Evolutionary conservation across 2,888 invertebrate genomes (phyloP).

Genomic region (Heliconius ismenius): DNA sequence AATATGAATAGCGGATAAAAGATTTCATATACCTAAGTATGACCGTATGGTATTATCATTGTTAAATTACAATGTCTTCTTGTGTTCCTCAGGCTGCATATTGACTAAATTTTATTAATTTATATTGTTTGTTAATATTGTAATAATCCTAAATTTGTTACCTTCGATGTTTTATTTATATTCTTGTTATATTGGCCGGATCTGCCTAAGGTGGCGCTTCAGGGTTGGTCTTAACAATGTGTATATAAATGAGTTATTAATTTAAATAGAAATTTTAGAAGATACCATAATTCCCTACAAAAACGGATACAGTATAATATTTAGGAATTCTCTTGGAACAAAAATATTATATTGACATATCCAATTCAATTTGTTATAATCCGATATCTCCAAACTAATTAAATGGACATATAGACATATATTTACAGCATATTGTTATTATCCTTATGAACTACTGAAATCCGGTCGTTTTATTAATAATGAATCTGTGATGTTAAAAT

Average conservation of each 20-base stretch:
- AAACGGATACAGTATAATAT: too few relatives aligned
- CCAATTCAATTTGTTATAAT: background rate
- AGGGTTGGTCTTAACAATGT: background rate
- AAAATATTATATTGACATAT: background rate
- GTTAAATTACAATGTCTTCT: background rate
- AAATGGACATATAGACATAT: background rate
- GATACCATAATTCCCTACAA: background rate
- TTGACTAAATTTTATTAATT: slow-evolving; percentile 20
- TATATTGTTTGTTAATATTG: slow-evolving; percentile 21
- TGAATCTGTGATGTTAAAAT: slow-evolving; percentile 72
- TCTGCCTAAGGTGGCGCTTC: slow-evolving; percentile 35
- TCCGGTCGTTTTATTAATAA: slow-evolving; percentile 47
- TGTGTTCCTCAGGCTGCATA: background rate
- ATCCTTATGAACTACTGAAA: slow-evolving; percentile 9
- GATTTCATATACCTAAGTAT: too few relatives aligned
- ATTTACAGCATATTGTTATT: slow-evolving; percentile 4
- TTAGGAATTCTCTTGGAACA: too few relatives aligned
- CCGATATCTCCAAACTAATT: background rate
- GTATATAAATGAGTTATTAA: too few relatives aligned
- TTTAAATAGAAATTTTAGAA: background rate
- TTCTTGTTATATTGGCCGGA: slow-evolving; percentile 48
- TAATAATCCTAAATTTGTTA: slow-evolving; percentile 52
- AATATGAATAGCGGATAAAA: too few relatives aligned
- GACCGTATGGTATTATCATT: background rate
- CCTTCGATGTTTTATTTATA: slow-evolving; percentile 43